Percentiles rank a stretch among this genome's conserved stretches.
phyloP scores from a whole-genome alignment of 2,797 vertebrate genomes.

The Menidia menidia region DNA sequence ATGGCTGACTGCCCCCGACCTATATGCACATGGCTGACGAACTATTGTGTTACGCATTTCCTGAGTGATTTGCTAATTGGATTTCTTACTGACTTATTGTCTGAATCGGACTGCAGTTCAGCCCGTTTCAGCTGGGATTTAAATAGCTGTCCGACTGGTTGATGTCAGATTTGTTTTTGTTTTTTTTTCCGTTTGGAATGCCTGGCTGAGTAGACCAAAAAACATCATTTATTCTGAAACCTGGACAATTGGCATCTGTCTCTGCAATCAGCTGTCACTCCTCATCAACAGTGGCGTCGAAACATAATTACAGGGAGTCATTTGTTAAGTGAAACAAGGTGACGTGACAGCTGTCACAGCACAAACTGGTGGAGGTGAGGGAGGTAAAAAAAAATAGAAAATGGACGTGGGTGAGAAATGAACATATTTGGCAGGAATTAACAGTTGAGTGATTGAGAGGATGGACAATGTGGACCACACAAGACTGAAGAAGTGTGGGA shows the following conservation, averaged over 20 bases:
- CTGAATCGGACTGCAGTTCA: not conserved
- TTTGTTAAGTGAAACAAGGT: slow-evolving; percentile 52
- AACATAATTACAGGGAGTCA: slow-evolving; percentile 53
- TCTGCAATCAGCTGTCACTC: slow-evolving; percentile 6
- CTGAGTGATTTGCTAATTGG: slow-evolving; percentile 12
- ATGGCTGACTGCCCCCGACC: slow-evolving; percentile 10
- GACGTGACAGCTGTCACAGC: slow-evolving; percentile 66
- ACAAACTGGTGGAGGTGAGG: slow-evolving; percentile 27
- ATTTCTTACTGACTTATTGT: slow-evolving; percentile 20
- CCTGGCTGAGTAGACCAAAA: not conserved
- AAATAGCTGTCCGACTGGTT: slow-evolving; percentile 2
- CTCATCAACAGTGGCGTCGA: slow-evolving; percentile 38
- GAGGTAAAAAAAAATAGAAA: slow-evolving; percentile 7
- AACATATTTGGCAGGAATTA: slow-evolving; percentile 55
- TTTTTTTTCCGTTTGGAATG: not conserved
- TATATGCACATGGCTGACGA: not conserved
- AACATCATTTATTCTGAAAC: slow-evolving; percentile 13
- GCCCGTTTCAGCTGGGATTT: not conserved
- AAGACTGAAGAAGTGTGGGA: slow-evolving; percentile 20
- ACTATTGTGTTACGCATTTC: slow-evolving; percentile 5
- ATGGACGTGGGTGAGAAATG: slow-evolving; percentile 43
- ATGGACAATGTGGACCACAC: slow-evolving; percentile 12
- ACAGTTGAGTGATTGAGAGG: slow-evolving; percentile 14
- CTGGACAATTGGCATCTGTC: slow-evolving; percentile 7
- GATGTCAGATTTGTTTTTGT: not conserved